A percentile compares a stretch with the other conserved stretches of the same genome.
Conservation (phyloP, 2,113 vertebrate genomes). For the Austrofundulus limnaeus region DNA sequence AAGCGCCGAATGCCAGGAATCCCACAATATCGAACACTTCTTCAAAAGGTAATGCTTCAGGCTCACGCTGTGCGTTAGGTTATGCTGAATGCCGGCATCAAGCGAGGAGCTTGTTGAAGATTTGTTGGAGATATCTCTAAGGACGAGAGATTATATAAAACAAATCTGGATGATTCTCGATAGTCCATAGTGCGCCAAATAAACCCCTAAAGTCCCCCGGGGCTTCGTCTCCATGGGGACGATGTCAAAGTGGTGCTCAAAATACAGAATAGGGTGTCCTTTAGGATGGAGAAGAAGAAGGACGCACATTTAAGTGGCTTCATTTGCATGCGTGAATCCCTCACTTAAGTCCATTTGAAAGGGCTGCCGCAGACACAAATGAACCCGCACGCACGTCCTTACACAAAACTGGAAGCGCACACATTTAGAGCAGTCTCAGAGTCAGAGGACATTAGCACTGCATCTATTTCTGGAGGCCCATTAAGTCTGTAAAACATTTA, state of each 20-base stretch:
- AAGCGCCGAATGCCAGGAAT: constrained; percentile 68
- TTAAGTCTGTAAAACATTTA: constrained; percentile 80
- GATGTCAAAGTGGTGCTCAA: constrained; percentile 69
- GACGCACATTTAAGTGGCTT: constrained; percentile 68
- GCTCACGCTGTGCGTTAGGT: constrained; percentile 56
- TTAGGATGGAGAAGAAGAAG: constrained; percentile 55
- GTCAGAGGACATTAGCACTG: constrained; percentile 73
- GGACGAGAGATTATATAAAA: constrained; percentile 62
- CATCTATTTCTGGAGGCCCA: constrained; percentile 78
- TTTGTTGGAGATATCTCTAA: constrained; percentile 66
- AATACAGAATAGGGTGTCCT: constrained; percentile 71
- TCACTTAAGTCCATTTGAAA: constrained; percentile 66
- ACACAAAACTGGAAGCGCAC: constrained; percentile 24
- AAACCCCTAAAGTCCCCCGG: constrained; percentile 35
- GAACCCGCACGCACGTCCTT: background rate
- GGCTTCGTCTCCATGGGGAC: constrained; percentile 46
- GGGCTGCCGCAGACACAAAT: constrained; percentile 29
- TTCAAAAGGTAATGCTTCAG: constrained; percentile 69
- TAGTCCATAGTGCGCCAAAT: constrained; percentile 56
- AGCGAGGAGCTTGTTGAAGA: constrained; percentile 64
- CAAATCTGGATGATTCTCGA: constrained; percentile 62
- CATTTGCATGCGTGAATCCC: constrained; percentile 74
- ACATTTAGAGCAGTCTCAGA: constrained; percentile 50
- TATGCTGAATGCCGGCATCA: constrained; percentile 56
- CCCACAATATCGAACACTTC: constrained; percentile 61